Base-by-base conservation (phyloP, 2,113 vertebrate species). In the Nicator chloris region DNA sequence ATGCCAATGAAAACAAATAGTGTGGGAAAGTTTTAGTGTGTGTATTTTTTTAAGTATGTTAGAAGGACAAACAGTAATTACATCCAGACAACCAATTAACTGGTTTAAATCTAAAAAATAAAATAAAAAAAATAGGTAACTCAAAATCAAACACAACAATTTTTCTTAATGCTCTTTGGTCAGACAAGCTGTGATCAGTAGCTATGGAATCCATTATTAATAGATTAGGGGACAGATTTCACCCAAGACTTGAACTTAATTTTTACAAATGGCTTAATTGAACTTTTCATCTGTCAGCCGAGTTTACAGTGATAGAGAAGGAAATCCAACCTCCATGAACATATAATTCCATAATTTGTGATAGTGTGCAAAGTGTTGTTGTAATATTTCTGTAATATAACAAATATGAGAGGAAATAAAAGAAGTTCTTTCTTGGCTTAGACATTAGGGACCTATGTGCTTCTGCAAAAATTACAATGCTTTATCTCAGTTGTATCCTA, bases 1-100 rank as follows among this genome's bases (percentile, higher is more conserved):
- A 57, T 84, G 94, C 95, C 96, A 97, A 90, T 26, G 31, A 94
- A 97, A 97, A 95, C 91, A 96, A 96, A 83, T 22, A 94, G 79
- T 42, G 87, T 96, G 94, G 94, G 95, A 93, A 93, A 92, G 77
- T 86, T 95, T 77, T 78, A 30, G 42, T 42, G 45, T 92, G 92
- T 81, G 42, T 93, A 64, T 92, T 92, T 97, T 94, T 90, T 94
- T 83, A 94, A 92, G 90, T 78, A 61, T 3, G 2, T 68, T 94
- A 90, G 39, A 92, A 93, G 68, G 68, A 94, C 53, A 94, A 93
- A 84, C 69, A 96, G 76, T 88, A 92, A 95, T 96, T 94, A 78
- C 42, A 96, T 86, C 82, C 82, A 96, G 87, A 86, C 68, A 95
- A 88, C 26, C 85, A 93, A 96, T 90, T 88, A 94, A 64, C 19